Base-by-base conservation (phyloP, 2,113 vertebrate species). In the Ahaetulla prasina region DNA sequence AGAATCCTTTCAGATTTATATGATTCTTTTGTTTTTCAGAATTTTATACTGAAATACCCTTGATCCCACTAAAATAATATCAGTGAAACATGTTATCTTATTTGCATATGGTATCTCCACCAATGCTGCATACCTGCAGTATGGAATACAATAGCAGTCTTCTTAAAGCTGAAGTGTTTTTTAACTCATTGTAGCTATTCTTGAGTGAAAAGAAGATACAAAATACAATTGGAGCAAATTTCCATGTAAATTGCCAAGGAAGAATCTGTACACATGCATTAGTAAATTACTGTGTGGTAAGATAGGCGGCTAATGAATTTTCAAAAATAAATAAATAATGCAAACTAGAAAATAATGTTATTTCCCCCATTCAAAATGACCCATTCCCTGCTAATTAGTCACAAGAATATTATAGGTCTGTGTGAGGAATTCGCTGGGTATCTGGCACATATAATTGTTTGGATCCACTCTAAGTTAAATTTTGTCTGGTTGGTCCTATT, bases 1-100 rank as follows among this genome's bases (percentile, higher is more conserved):
- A 89, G 94, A 95, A 96, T 96, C 94, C 94, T 93, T 94, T 50
- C 96, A 94, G 92, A 63, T 89, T 92, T 92, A 84, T 93, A 87
- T 87, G 43, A 92, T 93, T 95, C 94, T 94, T 86, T 12, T 45
- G 3, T 95, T 96, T 96, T 84, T 95, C 95, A 92, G 54, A 96
- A 96, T 95, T 89, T 91, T 94, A 91, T 93, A 92, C 89, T 93
- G 47, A 95, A 94, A 63, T 95, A 88, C 45, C 92, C 87, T 92
- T 94, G 84, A 92, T 60, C 88, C 93, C 87, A 89, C 87, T 43
- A 57, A 91, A 95, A 90, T 89, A 85, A 50, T 92, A 94, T 85
- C 23, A 84, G 86, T 57, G 87, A 90, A 92, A 94, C 89, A 91
- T 49, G 89, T 63, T 95, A 5, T 86, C 57, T 55, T 87, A 18